These are phyloP conservation scores for Tragopan temminckii DNA, from an alignment of 2,797 vertebrate genomes.

Conservation along the genomic window DNA sequence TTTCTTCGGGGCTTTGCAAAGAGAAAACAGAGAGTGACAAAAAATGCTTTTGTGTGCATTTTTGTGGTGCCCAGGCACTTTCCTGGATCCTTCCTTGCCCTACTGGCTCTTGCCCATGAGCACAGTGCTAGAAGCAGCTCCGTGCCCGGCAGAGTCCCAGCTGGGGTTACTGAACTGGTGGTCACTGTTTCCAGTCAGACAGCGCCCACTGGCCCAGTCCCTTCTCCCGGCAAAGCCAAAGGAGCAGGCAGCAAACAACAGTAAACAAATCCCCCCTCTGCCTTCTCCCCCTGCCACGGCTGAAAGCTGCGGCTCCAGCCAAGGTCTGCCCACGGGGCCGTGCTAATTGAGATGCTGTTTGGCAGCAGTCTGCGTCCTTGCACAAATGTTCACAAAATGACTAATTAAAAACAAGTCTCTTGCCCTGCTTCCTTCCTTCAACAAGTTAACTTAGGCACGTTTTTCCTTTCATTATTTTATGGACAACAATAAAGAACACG, in stretches of 20 bases:
- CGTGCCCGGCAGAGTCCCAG: neutral
- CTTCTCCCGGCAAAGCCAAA: constrained; percentile 13
- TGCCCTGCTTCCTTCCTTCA: constrained; percentile 58
- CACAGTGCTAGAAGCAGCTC: neutral
- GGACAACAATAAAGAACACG: constrained; percentile 32
- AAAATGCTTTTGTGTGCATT: neutral
- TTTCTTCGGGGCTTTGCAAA: constrained; percentile 25
- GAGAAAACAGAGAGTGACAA: neutral
- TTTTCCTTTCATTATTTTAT: constrained; percentile 68
- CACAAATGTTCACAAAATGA: constrained; percentile 40
- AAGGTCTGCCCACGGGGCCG: constrained; percentile 69
- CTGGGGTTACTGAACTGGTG: constrained; percentile 77
- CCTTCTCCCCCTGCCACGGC: constrained; percentile 74
- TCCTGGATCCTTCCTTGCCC: neutral
- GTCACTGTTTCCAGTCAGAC: constrained; percentile 85
- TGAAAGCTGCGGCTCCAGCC: constrained; percentile 85
- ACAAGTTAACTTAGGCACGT: constrained; percentile 48
- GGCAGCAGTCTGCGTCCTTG: constrained; percentile 54
- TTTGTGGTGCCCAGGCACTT: neutral
- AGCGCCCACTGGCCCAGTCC: constrained; percentile 77
- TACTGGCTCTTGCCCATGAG: neutral
- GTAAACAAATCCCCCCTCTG: neutral
- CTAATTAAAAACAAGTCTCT: constrained; percentile 60
- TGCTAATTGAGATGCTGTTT: constrained; percentile 68
- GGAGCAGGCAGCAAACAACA: neutral